phyloP scores from a whole-genome alignment of 1,140 invertebrate species.

The Pseudoatta argentina region DNA sequence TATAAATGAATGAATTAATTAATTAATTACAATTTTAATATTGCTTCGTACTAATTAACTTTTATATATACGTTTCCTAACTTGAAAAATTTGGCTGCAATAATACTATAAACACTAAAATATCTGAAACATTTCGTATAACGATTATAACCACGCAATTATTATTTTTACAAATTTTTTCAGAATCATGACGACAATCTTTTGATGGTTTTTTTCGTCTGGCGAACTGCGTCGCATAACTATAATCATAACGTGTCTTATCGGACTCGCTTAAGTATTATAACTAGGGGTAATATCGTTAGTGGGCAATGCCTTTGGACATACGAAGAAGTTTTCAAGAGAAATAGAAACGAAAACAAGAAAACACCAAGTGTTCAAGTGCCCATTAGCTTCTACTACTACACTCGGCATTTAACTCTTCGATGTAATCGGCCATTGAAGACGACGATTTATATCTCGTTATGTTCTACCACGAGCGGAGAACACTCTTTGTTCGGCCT shows the following conservation, averaged over 20 bases:
- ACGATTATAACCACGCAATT: not conserved
- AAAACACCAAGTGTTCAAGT: constrained; percentile 17
- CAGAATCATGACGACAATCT: not conserved
- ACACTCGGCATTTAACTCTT: constrained; percentile 60
- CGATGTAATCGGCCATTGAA: constrained; percentile 63
- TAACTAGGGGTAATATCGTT: constrained; percentile 43
- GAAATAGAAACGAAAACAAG: constrained; percentile 22
- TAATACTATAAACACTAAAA: not conserved
- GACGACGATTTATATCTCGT: constrained; percentile 70
- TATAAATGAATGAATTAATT: constrained; percentile 3
- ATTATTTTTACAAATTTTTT: not conserved
- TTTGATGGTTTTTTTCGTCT: constrained; percentile 7
- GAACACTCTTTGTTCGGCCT: constrained; percentile 50
- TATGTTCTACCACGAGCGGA: constrained; percentile 15
- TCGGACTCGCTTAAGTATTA: constrained; percentile 31
- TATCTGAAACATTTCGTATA: not conserved
- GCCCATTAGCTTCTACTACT: constrained; percentile 2
- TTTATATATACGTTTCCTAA: not conserved
- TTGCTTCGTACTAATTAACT: not conserved
- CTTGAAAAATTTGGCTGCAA: not conserved
- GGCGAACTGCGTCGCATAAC: not conserved
- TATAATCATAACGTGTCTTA: constrained; percentile 51
- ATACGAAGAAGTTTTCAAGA: constrained; percentile 23
- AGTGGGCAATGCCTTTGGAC: constrained; percentile 17
- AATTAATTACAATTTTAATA: not conserved